Evolutionary conservation across 2,797 vertebrate genomes (phyloP).

Genomic region (Chloroceryle inda): DNA sequence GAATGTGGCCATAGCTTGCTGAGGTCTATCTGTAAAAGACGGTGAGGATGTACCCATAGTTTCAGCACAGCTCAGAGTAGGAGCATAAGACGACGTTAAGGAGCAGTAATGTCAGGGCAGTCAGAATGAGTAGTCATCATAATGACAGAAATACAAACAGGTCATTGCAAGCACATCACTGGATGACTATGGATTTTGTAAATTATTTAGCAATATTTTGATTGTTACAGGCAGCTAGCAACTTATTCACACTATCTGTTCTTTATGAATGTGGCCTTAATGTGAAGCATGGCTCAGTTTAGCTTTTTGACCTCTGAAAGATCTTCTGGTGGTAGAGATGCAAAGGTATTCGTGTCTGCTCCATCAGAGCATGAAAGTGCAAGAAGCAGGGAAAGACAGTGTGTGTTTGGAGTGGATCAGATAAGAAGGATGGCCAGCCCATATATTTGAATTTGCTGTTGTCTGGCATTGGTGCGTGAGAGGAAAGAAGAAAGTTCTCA

Average conservation of each 20-base stretch:
- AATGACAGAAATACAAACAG: not conserved
- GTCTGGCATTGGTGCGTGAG: rapidly evolving
- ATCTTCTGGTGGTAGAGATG: not conserved
- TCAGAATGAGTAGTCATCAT: not conserved
- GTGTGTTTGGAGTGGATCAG: not conserved
- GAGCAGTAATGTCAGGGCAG: not conserved
- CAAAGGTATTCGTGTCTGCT: not conserved
- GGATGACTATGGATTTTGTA: not conserved
- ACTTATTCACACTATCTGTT: not conserved
- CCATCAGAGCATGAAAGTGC: not conserved
- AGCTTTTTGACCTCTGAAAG: not conserved
- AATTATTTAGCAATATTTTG: not conserved
- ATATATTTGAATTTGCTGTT: not conserved
- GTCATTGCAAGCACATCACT: not conserved
- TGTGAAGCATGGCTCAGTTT: not conserved
- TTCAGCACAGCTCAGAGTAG: not conserved
- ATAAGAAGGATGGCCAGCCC: not conserved
- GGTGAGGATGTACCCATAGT: not conserved
- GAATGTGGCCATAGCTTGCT: not conserved
- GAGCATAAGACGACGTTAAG: not conserved
- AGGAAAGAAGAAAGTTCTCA: not conserved
- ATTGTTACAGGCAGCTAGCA: not conserved
- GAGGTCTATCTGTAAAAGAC: not conserved
- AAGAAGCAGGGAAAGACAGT: not conserved
- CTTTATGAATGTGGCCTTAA: not conserved